Conservation (phyloP, 2,113 vertebrate genomes). For the Blennius ocellaris region DNA sequence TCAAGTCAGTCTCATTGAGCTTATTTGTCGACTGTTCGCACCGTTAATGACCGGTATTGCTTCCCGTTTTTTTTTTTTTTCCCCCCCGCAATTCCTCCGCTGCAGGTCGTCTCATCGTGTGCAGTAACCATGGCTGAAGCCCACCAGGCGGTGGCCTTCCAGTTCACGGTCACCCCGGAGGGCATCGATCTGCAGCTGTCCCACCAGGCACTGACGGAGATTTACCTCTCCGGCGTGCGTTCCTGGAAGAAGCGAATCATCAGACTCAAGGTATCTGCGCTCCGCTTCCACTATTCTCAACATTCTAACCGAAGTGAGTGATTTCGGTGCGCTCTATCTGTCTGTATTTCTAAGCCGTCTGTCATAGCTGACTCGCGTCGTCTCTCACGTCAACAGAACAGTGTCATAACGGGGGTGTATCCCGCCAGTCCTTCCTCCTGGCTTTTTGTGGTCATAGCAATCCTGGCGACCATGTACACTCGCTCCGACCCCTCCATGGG, state of each 20-base stretch:
- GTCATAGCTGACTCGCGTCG: neutral
- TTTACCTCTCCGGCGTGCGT: constrained; percentile 89
- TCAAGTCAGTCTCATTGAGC: neutral
- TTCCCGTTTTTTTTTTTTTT: neutral
- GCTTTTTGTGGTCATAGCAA: constrained; percentile 91
- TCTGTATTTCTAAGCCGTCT: too few species aligned
- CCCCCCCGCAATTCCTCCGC: neutral
- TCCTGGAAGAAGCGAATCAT: constrained; percentile 90
- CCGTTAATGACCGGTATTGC: neutral
- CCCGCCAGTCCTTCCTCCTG: constrained; percentile 92
- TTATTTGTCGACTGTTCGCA: neutral
- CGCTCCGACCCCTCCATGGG: constrained; percentile 95
- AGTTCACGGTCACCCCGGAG: constrained; percentile 86
- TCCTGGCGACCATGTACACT: constrained; percentile 90
- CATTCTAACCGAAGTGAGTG: too few species aligned
- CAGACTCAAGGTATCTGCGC: constrained; percentile 83
- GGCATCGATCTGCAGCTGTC: constrained; percentile 84
- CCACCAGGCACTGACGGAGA: constrained; percentile 85
- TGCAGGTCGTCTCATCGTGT: neutral
- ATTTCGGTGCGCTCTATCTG: too few species aligned
- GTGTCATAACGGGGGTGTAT: constrained; percentile 87
- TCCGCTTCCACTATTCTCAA: neutral
- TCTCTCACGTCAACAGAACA: constrained; percentile 82
- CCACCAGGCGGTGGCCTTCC: constrained; percentile 90
- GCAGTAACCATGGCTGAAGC: constrained; percentile 88